Evolutionary conservation across 2,797 vertebrate species (phyloP).

Genomic region (Neosilurus hyrtlii): DNA sequence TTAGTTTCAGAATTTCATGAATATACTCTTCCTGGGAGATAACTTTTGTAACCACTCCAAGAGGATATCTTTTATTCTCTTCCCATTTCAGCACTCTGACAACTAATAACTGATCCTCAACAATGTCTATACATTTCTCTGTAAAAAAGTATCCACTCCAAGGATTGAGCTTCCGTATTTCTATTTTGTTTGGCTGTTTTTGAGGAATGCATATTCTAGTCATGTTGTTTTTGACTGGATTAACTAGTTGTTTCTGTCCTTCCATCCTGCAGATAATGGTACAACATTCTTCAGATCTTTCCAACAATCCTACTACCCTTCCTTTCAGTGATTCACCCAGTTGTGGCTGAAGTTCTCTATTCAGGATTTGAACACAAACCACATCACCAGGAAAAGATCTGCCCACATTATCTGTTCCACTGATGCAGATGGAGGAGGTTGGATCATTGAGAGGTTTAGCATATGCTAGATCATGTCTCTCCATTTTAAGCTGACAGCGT

Average conservation of each 20-base stretch:
- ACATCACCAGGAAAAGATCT: conserved; percentile 47
- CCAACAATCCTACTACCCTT: conserved; percentile 41
- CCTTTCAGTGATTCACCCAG: conserved; percentile 19
- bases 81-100: conserved; percentile 52
- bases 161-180: conserved; percentile 7
- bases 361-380: conserved; percentile 47
- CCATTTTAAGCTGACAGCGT: conserved; percentile 42
- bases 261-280: conserved; percentile 46
- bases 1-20: conserved; percentile 1
- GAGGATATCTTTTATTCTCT: conserved; percentile 14
- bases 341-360: background rate
- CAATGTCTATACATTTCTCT: background rate
- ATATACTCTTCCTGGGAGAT: conserved; percentile 4
- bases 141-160: background rate
- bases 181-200: background rate
- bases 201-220: conserved; percentile 29
- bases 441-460: conserved; percentile 42
- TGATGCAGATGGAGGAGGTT: conserved; percentile 31
- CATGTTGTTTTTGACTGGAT: conserved; percentile 26
- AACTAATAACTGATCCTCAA: conserved; percentile 22
- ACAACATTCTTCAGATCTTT: conserved; percentile 18
- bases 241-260: background rate
- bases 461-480: conserved; percentile 30
- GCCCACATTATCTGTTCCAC: conserved; percentile 38
- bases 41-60: conserved; percentile 43